phyloP scores from a whole-genome alignment of 2,113 vertebrate species.

The Heptranchias perlo region DNA sequence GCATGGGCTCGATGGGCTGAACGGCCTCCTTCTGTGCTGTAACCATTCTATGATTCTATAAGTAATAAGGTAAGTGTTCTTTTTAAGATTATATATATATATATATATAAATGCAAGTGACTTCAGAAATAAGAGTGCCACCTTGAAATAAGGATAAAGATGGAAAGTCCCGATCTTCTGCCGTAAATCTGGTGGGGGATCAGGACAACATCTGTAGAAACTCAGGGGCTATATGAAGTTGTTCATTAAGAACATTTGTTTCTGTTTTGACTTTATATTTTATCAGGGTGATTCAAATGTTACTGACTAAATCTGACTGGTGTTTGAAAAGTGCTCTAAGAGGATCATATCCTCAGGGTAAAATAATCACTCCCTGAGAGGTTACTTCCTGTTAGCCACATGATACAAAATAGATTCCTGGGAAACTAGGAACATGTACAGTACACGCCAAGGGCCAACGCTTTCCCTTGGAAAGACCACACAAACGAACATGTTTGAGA shows the following conservation, averaged over 20 bases:
- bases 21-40: no score
- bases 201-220: neutral
- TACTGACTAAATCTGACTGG: neutral
- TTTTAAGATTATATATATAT: neutral
- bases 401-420: slow-evolving; percentile 8
- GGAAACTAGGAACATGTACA: neutral
- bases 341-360: neutral
- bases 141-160: neutral
- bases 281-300: neutral
- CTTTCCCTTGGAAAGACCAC: slow-evolving; percentile 1
- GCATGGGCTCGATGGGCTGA: no score
- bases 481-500: slow-evolving; percentile 22
- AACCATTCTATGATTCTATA: no score
- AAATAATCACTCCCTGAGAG: neutral
- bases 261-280: neutral
- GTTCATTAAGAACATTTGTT: neutral
- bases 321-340: neutral
- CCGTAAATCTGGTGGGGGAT: neutral
- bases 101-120: neutral
- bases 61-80: no score
- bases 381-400: slow-evolving; percentile 1
- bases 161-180: neutral
- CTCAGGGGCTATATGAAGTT: neutral
- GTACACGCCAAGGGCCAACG: slow-evolving; percentile 8
- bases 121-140: neutral